Percentiles rank a stretch among this genome's conserved stretches.
Evolutionary conservation across 2,888 invertebrate genomes (phyloP).

Genomic region (Sarcophaga variegata): DNA sequence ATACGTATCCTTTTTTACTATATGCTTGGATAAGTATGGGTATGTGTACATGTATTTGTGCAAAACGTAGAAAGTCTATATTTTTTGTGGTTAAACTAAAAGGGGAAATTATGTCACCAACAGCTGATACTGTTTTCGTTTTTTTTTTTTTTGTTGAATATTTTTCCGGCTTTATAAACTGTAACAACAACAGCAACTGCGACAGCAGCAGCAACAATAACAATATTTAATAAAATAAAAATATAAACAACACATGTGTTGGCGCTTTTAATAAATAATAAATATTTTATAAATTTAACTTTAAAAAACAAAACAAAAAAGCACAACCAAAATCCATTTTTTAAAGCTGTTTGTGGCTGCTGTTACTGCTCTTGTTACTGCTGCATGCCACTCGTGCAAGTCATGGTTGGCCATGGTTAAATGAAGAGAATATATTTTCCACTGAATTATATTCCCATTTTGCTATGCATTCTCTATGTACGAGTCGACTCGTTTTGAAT

Average conservation of each 20-base stretch:
- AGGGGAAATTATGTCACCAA: constrained; percentile 60
- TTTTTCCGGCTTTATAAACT: constrained; percentile 4
- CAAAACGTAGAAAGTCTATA: constrained; percentile 27
- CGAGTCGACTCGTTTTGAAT: neutral
- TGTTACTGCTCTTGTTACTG: neutral
- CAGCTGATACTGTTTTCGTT: constrained; percentile 43
- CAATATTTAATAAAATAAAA: constrained; percentile 16
- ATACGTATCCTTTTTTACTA: neutral
- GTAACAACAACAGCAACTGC: neutral
- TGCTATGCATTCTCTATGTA: too few species aligned
- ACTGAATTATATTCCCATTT: neutral
- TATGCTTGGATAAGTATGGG: neutral
- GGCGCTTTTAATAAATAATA: constrained; percentile 63
- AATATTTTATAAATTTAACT: constrained; percentile 62
- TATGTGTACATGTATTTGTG: neutral
- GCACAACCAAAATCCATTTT: neutral
- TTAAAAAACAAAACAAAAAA: neutral
- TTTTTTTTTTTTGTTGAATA: neutral
- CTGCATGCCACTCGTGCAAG: constrained; percentile 5
- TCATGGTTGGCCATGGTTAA: too few species aligned
- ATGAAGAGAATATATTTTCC: neutral
- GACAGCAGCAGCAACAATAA: constrained; percentile 2
- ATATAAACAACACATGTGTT: constrained; percentile 56
- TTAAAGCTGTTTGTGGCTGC: neutral
- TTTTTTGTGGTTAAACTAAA: constrained; percentile 56